phyloP scores from a whole-genome alignment of 2,888 invertebrate genomes.

The Altica lythri region DNA sequence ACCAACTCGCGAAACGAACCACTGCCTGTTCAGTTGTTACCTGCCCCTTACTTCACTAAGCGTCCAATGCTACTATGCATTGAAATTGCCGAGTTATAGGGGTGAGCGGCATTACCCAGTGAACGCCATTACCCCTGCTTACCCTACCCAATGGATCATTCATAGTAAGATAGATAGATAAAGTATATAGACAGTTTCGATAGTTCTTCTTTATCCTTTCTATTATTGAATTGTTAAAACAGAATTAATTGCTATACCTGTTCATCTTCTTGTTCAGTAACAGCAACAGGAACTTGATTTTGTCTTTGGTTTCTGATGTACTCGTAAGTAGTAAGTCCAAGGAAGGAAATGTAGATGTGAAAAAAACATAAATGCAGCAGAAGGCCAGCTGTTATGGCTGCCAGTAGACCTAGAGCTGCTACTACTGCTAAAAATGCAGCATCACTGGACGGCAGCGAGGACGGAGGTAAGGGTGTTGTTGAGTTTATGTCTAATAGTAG shows the following conservation, averaged over 20 bases:
- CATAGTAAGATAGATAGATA: too few relatives aligned
- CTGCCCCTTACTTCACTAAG: too few relatives aligned
- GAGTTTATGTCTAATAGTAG: constrained; percentile 33
- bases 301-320: constrained; percentile 70
- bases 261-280: constrained; percentile 31
- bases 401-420: constrained; percentile 68
- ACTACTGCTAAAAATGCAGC: constrained; percentile 66
- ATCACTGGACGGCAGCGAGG: constrained; percentile 60
- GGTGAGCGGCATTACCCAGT: too few relatives aligned
- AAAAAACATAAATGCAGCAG: constrained; percentile 85
- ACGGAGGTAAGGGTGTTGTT: constrained; percentile 41
- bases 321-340: constrained; percentile 89
- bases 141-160: too few relatives aligned
- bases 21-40: too few relatives aligned
- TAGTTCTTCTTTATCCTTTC: background rate
- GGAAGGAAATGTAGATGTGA: constrained; percentile 82
- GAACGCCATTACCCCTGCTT: too few relatives aligned
- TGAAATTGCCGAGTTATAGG: too few relatives aligned
- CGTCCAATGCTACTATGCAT: too few relatives aligned
- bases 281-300: constrained; percentile 44
- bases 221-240: background rate
- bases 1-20: too few relatives aligned
- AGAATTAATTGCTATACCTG: constrained; percentile 37
- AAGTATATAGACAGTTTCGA: too few relatives aligned
- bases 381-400: constrained; percentile 76